Base-by-base conservation (phyloP, 2,888 invertebrate genomes). In the Melinaea menophilus region DNA sequence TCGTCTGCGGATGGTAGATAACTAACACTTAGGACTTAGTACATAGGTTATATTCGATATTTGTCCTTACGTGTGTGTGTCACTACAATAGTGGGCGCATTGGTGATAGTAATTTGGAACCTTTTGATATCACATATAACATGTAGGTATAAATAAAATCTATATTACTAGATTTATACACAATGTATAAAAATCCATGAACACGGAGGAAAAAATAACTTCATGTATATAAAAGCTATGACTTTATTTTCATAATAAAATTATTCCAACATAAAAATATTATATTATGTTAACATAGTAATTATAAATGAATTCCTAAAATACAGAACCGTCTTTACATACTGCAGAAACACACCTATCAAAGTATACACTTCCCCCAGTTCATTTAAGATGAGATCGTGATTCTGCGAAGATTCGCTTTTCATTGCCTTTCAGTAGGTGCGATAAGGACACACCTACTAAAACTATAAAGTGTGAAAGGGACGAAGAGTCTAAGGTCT, bases 381-480 rank as follows among this genome's bases (percentile, higher is more conserved):
- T 88, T 88, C 87, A 88, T 88, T 88, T 88, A 86, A 87, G 86
- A 85, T 78, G 75, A 86, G 81, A 78, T 76, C 77, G 88, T 86
- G 89, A 89, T 88, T 88, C 88, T 84, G 78, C 85, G 84, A 85
- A 88, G 88, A 88, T 88, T 88, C 87, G 82, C 82, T 85, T 89
- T 88, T 87, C 88, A 86, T 85, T 85, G 84, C 84, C 82, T 83
- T 79, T 82, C 85, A 81, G 82, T 81, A 79, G 64, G 87, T 81
- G 83, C 64, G 81, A 88, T 73, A 62, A 78, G 71, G 84, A 84
- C 7, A 72, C 72, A 65, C 62, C 61, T 67, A 72, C 71, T 72
- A 71, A 75, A 76, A 71, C 76, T 72, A 72, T 70, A 75, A 73
- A 66, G 86, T 67, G 76, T 68, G 77, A 85, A 74, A 73, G 78